These are phyloP conservation scores for Monopis laevigella DNA, from an alignment of 2,888 invertebrate genomes.

Conservation along the genomic window DNA sequence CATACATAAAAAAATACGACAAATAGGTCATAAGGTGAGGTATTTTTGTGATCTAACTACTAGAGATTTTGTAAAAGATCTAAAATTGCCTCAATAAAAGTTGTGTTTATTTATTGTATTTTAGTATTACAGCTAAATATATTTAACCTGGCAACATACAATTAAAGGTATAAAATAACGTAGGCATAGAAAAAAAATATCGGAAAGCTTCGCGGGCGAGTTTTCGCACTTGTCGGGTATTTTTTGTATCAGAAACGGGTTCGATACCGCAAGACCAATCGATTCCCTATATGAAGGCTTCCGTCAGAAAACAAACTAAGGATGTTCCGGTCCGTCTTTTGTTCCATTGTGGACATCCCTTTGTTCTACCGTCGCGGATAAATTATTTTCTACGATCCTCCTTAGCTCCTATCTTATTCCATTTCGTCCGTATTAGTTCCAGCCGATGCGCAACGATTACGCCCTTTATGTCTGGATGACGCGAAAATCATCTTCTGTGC, in stretches of 20 bases:
- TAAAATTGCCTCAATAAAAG: no score
- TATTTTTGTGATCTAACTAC: no score
- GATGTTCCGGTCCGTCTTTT: slow-evolving; percentile 50
- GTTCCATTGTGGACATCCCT: slow-evolving; percentile 54
- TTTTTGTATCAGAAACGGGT: slow-evolving; percentile 39
- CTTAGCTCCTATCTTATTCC: slow-evolving; percentile 59
- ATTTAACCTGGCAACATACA: no score
- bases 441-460: slow-evolving; percentile 64
- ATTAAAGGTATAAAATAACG: no score
- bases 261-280: slow-evolving; percentile 42
- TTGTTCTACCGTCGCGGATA: slow-evolving; percentile 61
- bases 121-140: no score
- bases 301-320: slow-evolving; percentile 54
- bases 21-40: no score
- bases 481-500: slow-evolving; percentile 59
- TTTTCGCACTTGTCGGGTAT: no score
- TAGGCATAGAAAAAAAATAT: no score
- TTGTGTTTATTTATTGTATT: no score
- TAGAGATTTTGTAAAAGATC: no score
- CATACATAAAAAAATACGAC: no score
- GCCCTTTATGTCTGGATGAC: slow-evolving; percentile 61
- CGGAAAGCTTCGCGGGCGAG: no score
- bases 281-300: slow-evolving; percentile 57
- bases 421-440: slow-evolving; percentile 66
- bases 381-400: slow-evolving; percentile 64